Conservation (phyloP, 2,797 vertebrate genomes). For the Mus caroli region DNA sequence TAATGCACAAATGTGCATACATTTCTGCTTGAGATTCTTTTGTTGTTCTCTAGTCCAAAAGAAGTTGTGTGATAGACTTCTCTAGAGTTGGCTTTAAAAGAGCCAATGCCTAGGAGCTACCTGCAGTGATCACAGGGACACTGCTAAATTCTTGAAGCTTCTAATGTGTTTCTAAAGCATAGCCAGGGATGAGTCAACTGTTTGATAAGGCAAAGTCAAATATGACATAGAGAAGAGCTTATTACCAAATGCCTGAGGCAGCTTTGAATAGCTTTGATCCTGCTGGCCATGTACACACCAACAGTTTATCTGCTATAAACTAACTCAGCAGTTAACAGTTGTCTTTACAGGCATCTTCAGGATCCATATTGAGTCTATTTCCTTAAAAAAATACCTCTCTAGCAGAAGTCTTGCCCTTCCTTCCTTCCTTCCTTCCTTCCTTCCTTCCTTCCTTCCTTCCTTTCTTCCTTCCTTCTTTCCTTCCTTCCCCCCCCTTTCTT, state of each 20-base stretch:
- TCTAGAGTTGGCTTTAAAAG: background rate
- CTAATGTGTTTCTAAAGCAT: background rate
- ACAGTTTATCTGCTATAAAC: background rate
- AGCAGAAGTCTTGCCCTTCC: background rate
- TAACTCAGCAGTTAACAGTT: background rate
- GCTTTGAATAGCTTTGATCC: conserved; percentile 3
- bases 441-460: no score
- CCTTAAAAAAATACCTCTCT: background rate
- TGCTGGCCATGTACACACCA: background rate
- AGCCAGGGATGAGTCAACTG: background rate
- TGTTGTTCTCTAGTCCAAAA: background rate
- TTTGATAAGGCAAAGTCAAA: conserved; percentile 9
- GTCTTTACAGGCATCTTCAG: background rate
- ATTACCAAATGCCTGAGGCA: background rate
- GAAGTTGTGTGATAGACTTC: background rate
- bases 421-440: background rate
- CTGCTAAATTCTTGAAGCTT: background rate
- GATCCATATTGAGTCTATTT: background rate
- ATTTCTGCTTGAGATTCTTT: background rate
- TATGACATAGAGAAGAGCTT: background rate
- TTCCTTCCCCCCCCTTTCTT: background rate
- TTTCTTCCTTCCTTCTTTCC: no score
- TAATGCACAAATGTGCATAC: background rate
- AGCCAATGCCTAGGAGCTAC: background rate
- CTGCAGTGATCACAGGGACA: background rate